Conservation (phyloP, 1,140 invertebrate species). For the Bombus soroeensis region DNA sequence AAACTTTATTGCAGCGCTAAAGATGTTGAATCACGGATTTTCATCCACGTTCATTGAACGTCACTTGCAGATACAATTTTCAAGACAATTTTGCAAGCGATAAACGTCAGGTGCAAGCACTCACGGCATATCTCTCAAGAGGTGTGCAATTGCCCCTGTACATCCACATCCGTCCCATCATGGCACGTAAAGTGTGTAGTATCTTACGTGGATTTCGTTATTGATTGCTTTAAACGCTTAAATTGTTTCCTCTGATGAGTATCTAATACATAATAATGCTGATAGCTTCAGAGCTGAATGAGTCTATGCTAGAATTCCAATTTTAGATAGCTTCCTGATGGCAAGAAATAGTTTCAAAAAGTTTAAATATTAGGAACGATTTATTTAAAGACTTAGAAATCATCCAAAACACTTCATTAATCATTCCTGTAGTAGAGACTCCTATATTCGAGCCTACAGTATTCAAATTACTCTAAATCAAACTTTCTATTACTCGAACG, state of each 20-base stretch:
- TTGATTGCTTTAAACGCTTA: background rate
- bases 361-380: background rate
- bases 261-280: background rate
- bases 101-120: background rate
- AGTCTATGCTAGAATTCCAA: background rate
- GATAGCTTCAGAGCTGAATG: background rate
- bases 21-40: background rate
- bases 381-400: too few relatives aligned
- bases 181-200: background rate
- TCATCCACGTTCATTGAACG: background rate
- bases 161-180: background rate
- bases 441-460: too few relatives aligned
- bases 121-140: background rate
- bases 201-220: background rate
- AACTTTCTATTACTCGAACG: too few relatives aligned
- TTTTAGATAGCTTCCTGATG: background rate
- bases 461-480: too few relatives aligned
- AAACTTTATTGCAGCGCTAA: background rate
- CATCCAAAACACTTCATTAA: too few relatives aligned
- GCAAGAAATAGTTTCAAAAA: background rate
- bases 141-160: background rate
- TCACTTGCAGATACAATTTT: background rate
- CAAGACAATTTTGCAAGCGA: conserved; percentile 1
- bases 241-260: background rate
- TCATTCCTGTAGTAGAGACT: too few relatives aligned